These are phyloP conservation scores for Noctilio leporinus DNA, from an alignment of 2,113 vertebrate species.

Conservation along the genomic window DNA sequence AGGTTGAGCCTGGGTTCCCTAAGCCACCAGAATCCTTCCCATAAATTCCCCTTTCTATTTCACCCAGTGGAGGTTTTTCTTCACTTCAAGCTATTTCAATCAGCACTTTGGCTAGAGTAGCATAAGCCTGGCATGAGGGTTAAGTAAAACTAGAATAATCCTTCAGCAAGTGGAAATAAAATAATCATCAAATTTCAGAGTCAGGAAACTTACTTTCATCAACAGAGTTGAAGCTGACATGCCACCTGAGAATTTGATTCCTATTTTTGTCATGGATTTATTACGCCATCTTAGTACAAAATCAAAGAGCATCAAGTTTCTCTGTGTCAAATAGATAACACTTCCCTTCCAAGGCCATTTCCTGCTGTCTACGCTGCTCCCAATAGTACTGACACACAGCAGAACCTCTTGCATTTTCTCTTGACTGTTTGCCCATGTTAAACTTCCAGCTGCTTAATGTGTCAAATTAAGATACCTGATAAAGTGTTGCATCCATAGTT, in stretches of 20 bases:
- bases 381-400: neutral
- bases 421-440: neutral
- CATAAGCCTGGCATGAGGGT: neutral
- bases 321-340: neutral
- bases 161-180: neutral
- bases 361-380: neutral
- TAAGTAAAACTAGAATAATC: neutral
- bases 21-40: neutral
- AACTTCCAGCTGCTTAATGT: neutral
- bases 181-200: conserved; percentile 18
- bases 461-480: neutral
- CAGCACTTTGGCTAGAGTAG: neutral
- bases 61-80: neutral
- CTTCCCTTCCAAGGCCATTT: neutral
- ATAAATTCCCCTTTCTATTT: neutral
- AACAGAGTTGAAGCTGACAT: neutral
- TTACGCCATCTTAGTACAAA: conserved; percentile 4
- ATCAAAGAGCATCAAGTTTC: neutral
- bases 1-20: neutral
- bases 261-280: neutral
- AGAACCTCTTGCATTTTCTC: neutral
- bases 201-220: conserved; percentile 3
- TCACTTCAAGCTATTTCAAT: neutral
- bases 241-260: neutral
- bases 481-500: neutral